Conservation (phyloP, 2,113 vertebrate genomes). For the Gila orcuttii region DNA sequence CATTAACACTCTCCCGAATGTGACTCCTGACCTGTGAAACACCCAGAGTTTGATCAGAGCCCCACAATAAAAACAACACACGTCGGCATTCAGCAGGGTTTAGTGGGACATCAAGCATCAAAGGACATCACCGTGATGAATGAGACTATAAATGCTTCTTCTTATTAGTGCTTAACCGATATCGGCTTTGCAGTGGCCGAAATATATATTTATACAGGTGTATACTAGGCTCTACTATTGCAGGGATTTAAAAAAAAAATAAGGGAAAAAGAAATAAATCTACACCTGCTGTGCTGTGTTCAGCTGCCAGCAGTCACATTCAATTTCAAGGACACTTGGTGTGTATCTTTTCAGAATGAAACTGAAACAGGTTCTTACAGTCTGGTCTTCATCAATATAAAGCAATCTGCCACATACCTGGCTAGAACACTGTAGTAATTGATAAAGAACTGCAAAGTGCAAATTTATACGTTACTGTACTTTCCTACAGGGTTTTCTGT, state of each 20-base stretch:
- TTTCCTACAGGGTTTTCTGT: not conserved
- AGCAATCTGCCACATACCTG: not conserved
- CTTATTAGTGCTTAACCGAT: not conserved
- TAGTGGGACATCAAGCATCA: not conserved
- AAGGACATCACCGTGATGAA: not conserved
- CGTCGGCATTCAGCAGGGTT: not conserved
- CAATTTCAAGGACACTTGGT: constrained; percentile 41
- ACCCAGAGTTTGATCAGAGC: constrained; percentile 76
- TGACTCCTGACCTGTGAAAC: constrained; percentile 83
- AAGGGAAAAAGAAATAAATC: not conserved
- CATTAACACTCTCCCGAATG: constrained; percentile 84
- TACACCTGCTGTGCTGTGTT: constrained; percentile 12
- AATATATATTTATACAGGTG: not conserved
- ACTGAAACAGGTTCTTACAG: not conserved
- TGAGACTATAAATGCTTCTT: constrained; percentile 10
- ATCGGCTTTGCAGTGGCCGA: not conserved
- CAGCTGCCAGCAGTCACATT: constrained; percentile 30
- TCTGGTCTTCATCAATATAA: constrained; percentile 2
- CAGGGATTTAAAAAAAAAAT: not conserved
- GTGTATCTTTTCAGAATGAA: constrained; percentile 23
- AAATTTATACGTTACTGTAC: not conserved
- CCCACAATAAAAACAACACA: constrained; percentile 62
- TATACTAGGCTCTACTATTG: no score
- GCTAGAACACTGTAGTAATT: not conserved
- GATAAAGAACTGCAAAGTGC: not conserved